Base-by-base conservation (phyloP, 2,888 invertebrate species). In the Eupithecia abbreviata region DNA sequence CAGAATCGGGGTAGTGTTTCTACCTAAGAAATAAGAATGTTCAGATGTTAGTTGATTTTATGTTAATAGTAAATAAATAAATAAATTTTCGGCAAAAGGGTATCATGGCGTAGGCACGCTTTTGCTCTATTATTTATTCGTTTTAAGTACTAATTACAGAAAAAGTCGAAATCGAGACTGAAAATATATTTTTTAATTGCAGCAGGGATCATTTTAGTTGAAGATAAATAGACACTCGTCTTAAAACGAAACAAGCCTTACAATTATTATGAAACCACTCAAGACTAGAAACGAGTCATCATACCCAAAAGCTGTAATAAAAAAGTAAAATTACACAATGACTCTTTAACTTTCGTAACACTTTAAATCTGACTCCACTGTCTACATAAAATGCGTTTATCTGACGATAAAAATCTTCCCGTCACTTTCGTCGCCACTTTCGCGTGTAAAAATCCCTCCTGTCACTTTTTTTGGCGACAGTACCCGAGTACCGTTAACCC, bases 401-500 rank as follows among this genome's bases (percentile, higher is more conserved):
- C 80, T 83, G 62, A 12, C 70, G 79, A 82, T 75, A 75, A 82
- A 70, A 77, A 79, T 76, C 75, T 71, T 45, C 4, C 45, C n/a
- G 75, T 72, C 51, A 13, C 30, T 65, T 77, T 75, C 67, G 67
- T 72, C 10, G 18, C 62, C 66, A 72, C 47, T 73, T 75, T 72
- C 51, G 71, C 67, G 49, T 67, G n/a, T 71, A 62, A 78, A 76
- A 75, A 82, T 82, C 75, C 71, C 62, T 51, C 43, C 45, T 81
- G 77, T 79, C 71, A 75, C 72, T 86, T 86, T 81, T 83, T 84
- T 82, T 84, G 85, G 83, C 80, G 90, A 89, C 90, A 79, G 89
- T 93, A 92, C 90, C 72, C n/a, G n/a, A n/a, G 71, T 87, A 88
- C 89, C 92, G 93, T 93, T 93, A 93, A 87, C 88, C 84, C 85